Conservation (phyloP, 92 coral and sea anemone genomes). For the Micromussa lordhowensis region DNA sequence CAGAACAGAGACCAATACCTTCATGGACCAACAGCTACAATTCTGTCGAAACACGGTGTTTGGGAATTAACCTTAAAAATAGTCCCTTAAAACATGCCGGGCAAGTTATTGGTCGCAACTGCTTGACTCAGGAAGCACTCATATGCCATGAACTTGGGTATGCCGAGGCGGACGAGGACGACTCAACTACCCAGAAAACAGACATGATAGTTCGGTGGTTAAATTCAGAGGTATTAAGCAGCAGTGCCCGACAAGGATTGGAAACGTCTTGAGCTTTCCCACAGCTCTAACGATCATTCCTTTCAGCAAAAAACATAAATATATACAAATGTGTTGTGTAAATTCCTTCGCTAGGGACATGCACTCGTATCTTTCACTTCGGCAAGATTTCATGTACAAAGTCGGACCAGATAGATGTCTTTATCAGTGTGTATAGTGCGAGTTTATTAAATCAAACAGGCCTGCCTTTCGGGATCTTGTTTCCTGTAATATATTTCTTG, state of each 20-base stretch:
- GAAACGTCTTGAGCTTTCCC: slow-evolving; percentile 2
- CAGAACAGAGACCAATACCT: slow-evolving; percentile 3
- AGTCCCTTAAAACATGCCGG: neutral
- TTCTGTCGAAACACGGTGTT: slow-evolving; percentile 1
- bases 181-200: slow-evolving; percentile 1
- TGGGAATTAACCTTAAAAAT: neutral
- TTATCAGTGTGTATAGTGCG: neutral
- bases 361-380: too few relatives aligned
- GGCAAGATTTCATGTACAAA: neutral
- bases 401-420: neutral
- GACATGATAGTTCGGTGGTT: slow-evolving; percentile 38
- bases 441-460: too few relatives aligned
- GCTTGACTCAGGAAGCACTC: slow-evolving; percentile 29
- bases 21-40: neutral
- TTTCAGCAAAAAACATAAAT: neutral
- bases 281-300: neutral
- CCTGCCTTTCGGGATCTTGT: too few relatives aligned
- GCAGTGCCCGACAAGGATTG: neutral
- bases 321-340: neutral
- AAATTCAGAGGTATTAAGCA: slow-evolving; percentile 13
- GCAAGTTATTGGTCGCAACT: neutral
- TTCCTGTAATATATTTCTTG: too few relatives aligned
- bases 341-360: neutral
- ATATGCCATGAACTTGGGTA: slow-evolving; percentile 22
- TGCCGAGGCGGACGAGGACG: neutral